Evolutionary conservation across 2,888 invertebrate species (phyloP).

Genomic region (Disparrhopalites patrizii): DNA sequence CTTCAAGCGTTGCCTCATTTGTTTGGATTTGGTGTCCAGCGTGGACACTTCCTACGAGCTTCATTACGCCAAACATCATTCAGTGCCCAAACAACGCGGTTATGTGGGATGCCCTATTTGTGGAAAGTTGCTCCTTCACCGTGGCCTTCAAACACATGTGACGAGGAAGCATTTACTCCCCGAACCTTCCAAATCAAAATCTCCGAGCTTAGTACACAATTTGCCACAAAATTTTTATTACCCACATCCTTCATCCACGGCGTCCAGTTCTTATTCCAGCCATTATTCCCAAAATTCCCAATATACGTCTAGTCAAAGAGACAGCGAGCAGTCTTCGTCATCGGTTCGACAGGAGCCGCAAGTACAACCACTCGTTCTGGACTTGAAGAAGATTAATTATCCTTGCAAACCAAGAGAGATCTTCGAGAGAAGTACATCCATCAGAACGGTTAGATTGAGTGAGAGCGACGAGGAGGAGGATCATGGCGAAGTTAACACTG

Average conservation of each 20-base stretch:
- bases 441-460: background rate
- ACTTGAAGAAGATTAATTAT: background rate
- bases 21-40: slow-evolving; percentile 23
- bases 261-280: background rate
- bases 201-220: background rate
- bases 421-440: background rate
- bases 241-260: background rate
- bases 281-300: background rate
- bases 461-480: slow-evolving; percentile 18
- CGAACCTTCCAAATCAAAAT: background rate
- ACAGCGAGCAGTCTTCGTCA: background rate
- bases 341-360: background rate
- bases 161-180: slow-evolving; percentile 13
- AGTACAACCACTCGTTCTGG: background rate
- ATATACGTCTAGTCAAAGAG: background rate
- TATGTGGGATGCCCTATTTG: slow-evolving; percentile 22
- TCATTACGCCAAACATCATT: slow-evolving; percentile 19
- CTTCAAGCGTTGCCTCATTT: slow-evolving; percentile 22
- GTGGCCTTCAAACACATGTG: slow-evolving; percentile 19
- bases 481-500: background rate
- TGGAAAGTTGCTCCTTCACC: background rate
- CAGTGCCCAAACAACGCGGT: background rate
- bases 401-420: background rate
- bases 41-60: slow-evolving; percentile 22
- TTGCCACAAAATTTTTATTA: background rate